Percentiles rank a stretch among this genome's conserved stretches.
Evolutionary conservation across 2,113 vertebrate species (phyloP).

Genomic region (Zingel zingel): DNA sequence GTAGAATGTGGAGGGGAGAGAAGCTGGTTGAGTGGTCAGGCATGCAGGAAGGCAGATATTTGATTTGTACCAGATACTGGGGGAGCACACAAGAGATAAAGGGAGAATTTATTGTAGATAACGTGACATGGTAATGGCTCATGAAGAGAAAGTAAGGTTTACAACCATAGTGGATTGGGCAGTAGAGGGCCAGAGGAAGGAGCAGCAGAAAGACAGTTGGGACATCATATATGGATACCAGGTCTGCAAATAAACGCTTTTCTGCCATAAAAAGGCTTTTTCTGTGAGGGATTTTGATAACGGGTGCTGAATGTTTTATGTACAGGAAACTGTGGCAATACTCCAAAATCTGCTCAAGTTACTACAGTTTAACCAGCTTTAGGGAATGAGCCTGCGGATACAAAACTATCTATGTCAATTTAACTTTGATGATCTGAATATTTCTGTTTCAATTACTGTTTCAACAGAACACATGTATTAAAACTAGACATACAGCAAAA

Average conservation of each 20-base stretch:
- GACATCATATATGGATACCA: slow-evolving; percentile 45
- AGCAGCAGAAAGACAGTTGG: slow-evolving; percentile 8
- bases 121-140: slow-evolving; percentile 64
- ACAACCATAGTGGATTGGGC: slow-evolving; percentile 39
- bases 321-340: not conserved
- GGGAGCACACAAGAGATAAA: slow-evolving; percentile 56
- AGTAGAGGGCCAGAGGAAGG: slow-evolving; percentile 9
- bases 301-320: slow-evolving; percentile 15
- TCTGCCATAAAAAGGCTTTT: slow-evolving; percentile 21
- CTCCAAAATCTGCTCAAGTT: slow-evolving; percentile 4
- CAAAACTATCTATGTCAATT: slow-evolving; percentile 16
- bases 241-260: slow-evolving; percentile 31
- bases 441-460: not conserved
- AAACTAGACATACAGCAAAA: slow-evolving; percentile 7
- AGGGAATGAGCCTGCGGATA: slow-evolving; percentile 18
- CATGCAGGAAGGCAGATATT: slow-evolving; percentile 54
- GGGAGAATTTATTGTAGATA: slow-evolving; percentile 43
- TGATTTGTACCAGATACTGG: slow-evolving; percentile 58
- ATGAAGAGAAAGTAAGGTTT: slow-evolving; percentile 72
- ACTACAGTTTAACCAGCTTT: slow-evolving; percentile 28
- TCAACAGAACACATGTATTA: slow-evolving; percentile 12
- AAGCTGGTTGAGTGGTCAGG: slow-evolving; percentile 22
- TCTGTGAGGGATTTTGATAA: slow-evolving; percentile 44
- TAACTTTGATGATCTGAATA: slow-evolving; percentile 20
- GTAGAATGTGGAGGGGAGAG: slow-evolving; percentile 7